A percentile compares a stretch with the other conserved stretches of the same genome.
Conservation (phyloP, 2,888 invertebrate species). For the Chouioia cunea region DNA sequence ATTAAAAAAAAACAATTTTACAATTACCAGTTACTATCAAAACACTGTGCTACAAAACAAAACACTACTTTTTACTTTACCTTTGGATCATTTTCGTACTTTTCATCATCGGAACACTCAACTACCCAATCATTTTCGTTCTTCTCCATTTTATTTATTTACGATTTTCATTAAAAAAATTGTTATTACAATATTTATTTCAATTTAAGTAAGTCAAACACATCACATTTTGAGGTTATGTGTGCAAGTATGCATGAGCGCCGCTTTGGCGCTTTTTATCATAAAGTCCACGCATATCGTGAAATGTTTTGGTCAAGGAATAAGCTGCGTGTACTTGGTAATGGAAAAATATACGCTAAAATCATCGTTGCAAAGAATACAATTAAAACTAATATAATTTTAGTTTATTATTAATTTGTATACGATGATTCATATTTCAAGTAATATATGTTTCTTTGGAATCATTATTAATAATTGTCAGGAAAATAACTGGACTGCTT, state of each 20-base stretch:
- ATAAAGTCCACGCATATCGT: slow-evolving; percentile 14
- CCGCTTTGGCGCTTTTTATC: slow-evolving; percentile 35
- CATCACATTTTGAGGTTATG: slow-evolving; percentile 45
- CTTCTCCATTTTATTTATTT: slow-evolving; percentile 57
- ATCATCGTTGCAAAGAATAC: no score
- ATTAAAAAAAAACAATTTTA: slow-evolving; percentile 24
- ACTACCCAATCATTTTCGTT: slow-evolving; percentile 74
- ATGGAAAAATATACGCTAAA: no score
- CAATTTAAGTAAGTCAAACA: slow-evolving; percentile 28
- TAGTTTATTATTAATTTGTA: no score
- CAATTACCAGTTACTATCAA: slow-evolving; percentile 12
- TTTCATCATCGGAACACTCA: slow-evolving; percentile 79
- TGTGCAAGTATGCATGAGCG: slow-evolving; percentile 26
- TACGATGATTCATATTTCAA: no score
- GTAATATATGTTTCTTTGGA: no score
- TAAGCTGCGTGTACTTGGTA: no score
- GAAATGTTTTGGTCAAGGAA: background rate
- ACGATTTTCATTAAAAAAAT: slow-evolving; percentile 12
- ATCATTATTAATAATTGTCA: no score
- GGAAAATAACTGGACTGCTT: no score
- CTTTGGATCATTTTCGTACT: slow-evolving; percentile 62
- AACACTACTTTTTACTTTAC: slow-evolving; percentile 51
- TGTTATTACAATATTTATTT: slow-evolving; percentile 23
- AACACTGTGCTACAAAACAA: slow-evolving; percentile 7
- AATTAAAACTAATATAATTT: no score